Evolutionary conservation across 2,888 invertebrate species (phyloP), one percentile per base, ranked within the genome.

Genomic region (Hypomecis punctinalis): DNA sequence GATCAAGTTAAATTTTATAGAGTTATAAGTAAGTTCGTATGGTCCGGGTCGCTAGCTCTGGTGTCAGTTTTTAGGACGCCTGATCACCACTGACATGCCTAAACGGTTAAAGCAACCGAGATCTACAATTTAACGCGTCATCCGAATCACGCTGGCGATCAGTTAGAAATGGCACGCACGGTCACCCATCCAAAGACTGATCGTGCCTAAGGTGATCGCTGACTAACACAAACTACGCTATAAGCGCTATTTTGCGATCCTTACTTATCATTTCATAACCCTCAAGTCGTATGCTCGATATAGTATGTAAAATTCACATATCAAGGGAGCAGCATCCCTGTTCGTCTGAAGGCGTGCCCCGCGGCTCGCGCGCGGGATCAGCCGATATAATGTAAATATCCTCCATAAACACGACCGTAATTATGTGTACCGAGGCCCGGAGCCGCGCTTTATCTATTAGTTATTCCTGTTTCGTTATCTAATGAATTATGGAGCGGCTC

Each of bases 371-470:
- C 59, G 61, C 65, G 64, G 71, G 76, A 74, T 74, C 66, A 74
- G 67, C 63, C 48, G 61, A 66, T 57, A 70, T 68, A 68, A 69
- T 67, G 64, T 68, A 67, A 69, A 73, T 65, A 72, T 67, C 66
- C 60, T 69, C 65, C 64, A 67, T 68, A 67, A 68, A 74, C 68
- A 73, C 55, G 68, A 62, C 59, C 58, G 65, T 74, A 74, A 76
- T 76, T 74, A 73, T 73, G 69, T 75, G 69, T 73, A 72, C 73
- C 62, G 55, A 71, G 67, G 51, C 56, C 54, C 55, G 51, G 51
- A 53, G 55, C 58, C 53, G 49, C 54, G 51, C 67, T 60, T 23
- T 61, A 55, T 64, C 64, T 64, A 64, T 52, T 52, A 52, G 52
- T 42, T 52, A 47, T 47, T 33, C 33, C 47, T 40, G 39, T 39